These are phyloP conservation scores for Scaptomyza caliginosa DNA, from an alignment of 2,888 invertebrate species.

Conservation along the genomic window DNA sequence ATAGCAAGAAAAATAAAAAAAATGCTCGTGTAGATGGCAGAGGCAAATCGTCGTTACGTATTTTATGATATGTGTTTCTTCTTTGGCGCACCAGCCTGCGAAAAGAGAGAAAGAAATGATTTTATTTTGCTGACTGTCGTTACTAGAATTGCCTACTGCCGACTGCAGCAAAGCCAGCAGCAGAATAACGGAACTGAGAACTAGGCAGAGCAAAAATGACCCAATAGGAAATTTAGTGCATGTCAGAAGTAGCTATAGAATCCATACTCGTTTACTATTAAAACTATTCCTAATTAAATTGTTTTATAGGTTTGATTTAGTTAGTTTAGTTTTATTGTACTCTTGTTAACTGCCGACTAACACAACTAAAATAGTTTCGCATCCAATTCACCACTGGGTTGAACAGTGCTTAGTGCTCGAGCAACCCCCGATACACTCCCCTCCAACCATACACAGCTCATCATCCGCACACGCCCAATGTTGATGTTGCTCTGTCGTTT, in stretches of 20 bases:
- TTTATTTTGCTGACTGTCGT: constrained; percentile 77
- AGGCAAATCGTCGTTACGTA: constrained; percentile 75
- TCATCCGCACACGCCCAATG: constrained; percentile 43
- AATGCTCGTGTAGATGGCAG: constrained; percentile 51
- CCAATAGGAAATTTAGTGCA: constrained; percentile 51
- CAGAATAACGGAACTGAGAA: not conserved
- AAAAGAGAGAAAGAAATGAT: constrained; percentile 57
- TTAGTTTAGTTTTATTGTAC: too few species aligned
- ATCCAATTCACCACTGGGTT: constrained; percentile 32
- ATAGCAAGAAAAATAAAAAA: constrained; percentile 28
- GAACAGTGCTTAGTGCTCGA: constrained; percentile 9
- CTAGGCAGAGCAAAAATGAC: not conserved
- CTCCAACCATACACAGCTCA: constrained; percentile 10
- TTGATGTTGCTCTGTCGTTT: constrained; percentile 35
- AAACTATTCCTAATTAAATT: too few species aligned
- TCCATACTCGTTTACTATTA: too few species aligned
- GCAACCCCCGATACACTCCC: constrained; percentile 9
- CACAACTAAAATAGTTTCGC: not conserved
- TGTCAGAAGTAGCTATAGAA: not conserved
- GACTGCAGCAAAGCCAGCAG: constrained; percentile 16
- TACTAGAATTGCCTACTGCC: constrained; percentile 73
- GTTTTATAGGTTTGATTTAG: too few species aligned
- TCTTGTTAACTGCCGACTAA: too few species aligned
- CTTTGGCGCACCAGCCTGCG: constrained; percentile 23
- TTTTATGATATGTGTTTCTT: constrained; percentile 66